phyloP scores from a whole-genome alignment of 2,797 vertebrate genomes.

The Crotalus adamanteus region DNA sequence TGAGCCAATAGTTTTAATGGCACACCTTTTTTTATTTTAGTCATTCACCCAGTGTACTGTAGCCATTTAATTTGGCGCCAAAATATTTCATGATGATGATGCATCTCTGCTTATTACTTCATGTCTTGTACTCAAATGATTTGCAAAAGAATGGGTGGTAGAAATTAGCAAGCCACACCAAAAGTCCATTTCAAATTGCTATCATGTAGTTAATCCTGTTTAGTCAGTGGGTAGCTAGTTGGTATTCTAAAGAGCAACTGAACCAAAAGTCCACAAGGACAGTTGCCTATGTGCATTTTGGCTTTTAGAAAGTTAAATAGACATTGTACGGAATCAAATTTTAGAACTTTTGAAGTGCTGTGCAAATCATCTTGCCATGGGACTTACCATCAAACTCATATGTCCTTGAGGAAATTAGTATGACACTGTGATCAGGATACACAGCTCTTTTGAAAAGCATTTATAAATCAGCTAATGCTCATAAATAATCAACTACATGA shows the following conservation, averaged over 20 bases:
- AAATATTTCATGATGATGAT: background rate
- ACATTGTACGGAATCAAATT: background rate
- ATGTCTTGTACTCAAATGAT: background rate
- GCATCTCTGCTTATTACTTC: background rate
- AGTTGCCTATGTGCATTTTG: background rate
- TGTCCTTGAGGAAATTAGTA: background rate
- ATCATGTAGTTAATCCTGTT: background rate
- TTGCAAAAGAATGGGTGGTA: background rate
- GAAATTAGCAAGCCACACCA: background rate
- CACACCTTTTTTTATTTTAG: constrained; percentile 1
- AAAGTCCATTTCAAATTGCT: background rate
- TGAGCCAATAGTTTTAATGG: constrained; percentile 8
- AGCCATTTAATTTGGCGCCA: background rate
- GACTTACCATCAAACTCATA: background rate
- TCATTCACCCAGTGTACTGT: background rate
- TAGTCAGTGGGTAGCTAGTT: background rate
- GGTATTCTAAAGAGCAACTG: background rate
- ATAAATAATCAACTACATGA: background rate
- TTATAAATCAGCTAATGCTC: background rate
- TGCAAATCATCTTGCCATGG: background rate
- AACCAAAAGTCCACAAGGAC: background rate
- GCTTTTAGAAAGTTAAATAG: background rate
- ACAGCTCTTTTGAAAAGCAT: background rate
- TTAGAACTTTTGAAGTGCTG: background rate
- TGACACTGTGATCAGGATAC: background rate